Evolutionary conservation across 1,140 invertebrate genomes (phyloP).

Genomic region (Brachionus asplanchnoidis): DNA sequence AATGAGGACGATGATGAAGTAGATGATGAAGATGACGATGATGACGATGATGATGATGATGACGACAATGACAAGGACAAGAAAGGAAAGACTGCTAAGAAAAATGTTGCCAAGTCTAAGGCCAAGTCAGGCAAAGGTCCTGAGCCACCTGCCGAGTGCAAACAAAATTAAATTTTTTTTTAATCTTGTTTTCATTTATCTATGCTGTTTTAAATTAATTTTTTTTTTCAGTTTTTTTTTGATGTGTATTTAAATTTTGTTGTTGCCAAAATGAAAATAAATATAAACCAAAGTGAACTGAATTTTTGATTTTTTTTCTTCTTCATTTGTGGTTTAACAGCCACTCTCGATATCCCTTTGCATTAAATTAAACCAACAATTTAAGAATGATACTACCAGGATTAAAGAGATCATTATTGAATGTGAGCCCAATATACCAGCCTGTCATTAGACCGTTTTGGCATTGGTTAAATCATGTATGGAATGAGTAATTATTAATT

Average conservation of each 20-base stretch:
- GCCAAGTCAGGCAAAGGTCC: constrained; percentile 3
- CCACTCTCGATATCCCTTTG: not conserved
- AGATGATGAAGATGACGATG: constrained; percentile 29
- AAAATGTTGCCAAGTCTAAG: not conserved
- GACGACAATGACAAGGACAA: not conserved
- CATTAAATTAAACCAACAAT: not conserved
- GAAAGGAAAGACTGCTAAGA: constrained; percentile 30
- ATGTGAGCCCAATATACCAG: not conserved
- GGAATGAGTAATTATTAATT: constrained; percentile 15
- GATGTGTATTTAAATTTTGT: not conserved
- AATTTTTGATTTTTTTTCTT: not conserved
- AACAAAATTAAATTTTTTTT: constrained; percentile 40
- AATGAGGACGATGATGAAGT: constrained; percentile 38
- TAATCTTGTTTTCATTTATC: not conserved
- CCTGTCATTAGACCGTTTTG: constrained; percentile 18
- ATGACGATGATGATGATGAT: constrained; percentile 16
- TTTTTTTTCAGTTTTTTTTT: constrained; percentile 26
- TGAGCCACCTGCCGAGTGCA: constrained; percentile 43
- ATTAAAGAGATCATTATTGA: not conserved
- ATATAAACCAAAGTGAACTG: not conserved
- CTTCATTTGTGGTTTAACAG: not conserved
- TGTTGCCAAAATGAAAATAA: not conserved
- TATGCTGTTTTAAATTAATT: constrained; percentile 14
- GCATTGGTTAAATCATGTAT: constrained; percentile 41
- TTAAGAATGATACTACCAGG: not conserved